Conservation (phyloP, 2,797 vertebrate genomes). For the Ceryle rudis region DNA sequence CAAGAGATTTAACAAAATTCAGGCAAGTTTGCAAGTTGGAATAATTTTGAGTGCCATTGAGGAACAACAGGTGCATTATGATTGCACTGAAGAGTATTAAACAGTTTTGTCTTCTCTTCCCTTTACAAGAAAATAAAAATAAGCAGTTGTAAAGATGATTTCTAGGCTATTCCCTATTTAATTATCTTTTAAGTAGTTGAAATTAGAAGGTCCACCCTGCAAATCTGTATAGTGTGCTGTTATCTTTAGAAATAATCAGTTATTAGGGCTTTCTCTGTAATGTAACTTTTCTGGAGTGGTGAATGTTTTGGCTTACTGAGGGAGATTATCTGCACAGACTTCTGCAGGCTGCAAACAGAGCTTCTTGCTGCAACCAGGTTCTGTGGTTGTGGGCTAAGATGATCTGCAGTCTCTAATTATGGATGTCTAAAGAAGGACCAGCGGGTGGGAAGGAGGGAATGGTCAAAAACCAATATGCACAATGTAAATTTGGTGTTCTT, state of each 20-base stretch:
- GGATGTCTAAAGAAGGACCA: background rate
- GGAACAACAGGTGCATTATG: background rate
- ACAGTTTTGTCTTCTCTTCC: background rate
- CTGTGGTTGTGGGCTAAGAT: background rate
- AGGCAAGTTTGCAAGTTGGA: background rate
- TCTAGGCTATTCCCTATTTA: background rate
- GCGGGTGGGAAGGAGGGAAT: background rate
- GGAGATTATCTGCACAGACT: background rate
- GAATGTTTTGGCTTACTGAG: background rate
- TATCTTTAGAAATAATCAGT: background rate
- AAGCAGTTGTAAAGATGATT: background rate
- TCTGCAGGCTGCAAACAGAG: background rate
- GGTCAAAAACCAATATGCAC: background rate
- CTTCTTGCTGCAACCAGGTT: background rate
- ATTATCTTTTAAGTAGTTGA: background rate
- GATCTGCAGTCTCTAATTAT: constrained; percentile 3
- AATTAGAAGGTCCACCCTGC: background rate
- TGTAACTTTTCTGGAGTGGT: background rate
- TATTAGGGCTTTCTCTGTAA: background rate
- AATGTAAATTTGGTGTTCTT: background rate
- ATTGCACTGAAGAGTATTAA: background rate
- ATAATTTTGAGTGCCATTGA: background rate
- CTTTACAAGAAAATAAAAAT: background rate
- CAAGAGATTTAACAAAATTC: background rate
- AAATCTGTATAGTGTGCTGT: background rate